Evolutionary conservation across 2,888 invertebrate genomes (phyloP), one percentile per base, ranked within the genome.

Genomic region (Arrhopalites spinosus): DNA sequence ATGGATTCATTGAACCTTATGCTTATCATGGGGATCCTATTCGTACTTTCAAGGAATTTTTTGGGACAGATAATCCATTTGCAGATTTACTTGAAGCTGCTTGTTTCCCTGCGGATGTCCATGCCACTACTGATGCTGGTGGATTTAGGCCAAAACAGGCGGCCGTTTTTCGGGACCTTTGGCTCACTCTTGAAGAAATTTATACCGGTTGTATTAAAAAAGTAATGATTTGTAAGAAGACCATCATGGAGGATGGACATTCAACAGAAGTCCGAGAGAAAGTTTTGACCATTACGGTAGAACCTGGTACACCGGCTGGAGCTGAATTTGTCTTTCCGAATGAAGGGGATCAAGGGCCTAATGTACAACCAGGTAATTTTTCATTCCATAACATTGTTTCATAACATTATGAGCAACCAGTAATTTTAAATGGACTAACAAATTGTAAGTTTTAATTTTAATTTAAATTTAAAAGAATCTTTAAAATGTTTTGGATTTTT

Each of bases 31-130:
- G 93, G 0, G 91, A 95, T 84, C 90, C 92, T 0, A 85, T 91
- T 83, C 86, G 88, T 80, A 93, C 93, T 0, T 93, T 91, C 84
- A 86, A 89, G 80, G 90, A 93, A 43, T 94, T 94, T 85, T 95
- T 95, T 85, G 94, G 93, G 29, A 92, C 92, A 0, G 87, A 88
- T 63, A 95, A 93, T 83, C 95, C 95, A 0, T 95, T 92, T 86
- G 91, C 91, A 0, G 91, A 93, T 85, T 85, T 93, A 3, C 86
- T 93, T 36, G 91, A 92, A 83, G 89, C 89, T 79, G 87, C 90
- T 47, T 87, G 88, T 77, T 88, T 90, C 77, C 90, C 91, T 11
- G 88, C 88, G 0, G 88, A 89, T 0, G 87, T 90, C 80, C 89
- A 91, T 82, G 89, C 90, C 76, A 88, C 89, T 2, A 88, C 88